Conservation (phyloP, 2,113 vertebrate species). For the Orcinus orca region DNA sequence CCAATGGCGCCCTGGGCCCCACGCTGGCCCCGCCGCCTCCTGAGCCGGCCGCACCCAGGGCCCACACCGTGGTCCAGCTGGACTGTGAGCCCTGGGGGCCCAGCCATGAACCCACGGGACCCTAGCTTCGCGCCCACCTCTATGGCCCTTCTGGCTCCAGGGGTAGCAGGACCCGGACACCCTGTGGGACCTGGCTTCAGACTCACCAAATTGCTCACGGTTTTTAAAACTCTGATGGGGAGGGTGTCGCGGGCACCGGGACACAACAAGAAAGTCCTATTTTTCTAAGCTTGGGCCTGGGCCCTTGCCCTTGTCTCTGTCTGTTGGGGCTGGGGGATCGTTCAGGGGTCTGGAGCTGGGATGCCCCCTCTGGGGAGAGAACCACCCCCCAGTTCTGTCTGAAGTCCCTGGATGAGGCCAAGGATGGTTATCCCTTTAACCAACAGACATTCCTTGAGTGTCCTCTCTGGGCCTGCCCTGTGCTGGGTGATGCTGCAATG, state of each 20-base stretch:
- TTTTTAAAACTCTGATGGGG: conserved; percentile 78
- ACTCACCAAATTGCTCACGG: conserved; percentile 71
- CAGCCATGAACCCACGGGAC: conserved; percentile 69
- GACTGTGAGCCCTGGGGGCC: conserved; percentile 79
- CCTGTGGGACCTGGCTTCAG: conserved; percentile 52
- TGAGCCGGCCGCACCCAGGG: conserved; percentile 77
- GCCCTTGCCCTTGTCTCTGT: conserved; percentile 68
- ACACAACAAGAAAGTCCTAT: conserved; percentile 79
- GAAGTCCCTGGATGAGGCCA: background rate
- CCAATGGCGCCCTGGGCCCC: conserved; percentile 85
- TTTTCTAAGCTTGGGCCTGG: conserved; percentile 75
- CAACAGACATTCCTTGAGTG: background rate
- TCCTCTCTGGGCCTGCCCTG: background rate
- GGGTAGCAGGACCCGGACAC: conserved; percentile 33
- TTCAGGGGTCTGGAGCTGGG: background rate
- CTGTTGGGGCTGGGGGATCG: background rate
- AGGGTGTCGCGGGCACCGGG: conserved; percentile 69
- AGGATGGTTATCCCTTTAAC: background rate
- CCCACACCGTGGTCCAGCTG: conserved; percentile 77
- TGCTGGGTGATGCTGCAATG: background rate
- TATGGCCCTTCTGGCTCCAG: background rate
- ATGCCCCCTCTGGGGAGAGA: background rate
- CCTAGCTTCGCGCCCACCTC: conserved; percentile 33
- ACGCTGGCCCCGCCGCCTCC: conserved; percentile 79
- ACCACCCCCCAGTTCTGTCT: background rate